Conservation (phyloP, 2,888 invertebrate species). For the Spatulosminthurus flaviceps region DNA sequence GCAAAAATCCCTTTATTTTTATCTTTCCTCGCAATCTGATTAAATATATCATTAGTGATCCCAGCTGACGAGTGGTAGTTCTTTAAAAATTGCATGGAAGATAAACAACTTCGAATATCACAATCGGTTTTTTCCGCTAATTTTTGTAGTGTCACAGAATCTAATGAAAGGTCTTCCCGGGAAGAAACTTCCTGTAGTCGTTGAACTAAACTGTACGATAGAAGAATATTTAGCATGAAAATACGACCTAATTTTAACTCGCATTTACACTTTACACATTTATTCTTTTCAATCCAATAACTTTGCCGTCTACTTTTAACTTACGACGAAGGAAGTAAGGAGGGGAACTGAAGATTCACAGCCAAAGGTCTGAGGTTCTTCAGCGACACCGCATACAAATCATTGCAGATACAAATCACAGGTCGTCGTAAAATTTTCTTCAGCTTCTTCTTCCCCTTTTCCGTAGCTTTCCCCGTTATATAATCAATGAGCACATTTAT, state of each 20-base stretch:
- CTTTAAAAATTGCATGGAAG: constrained; percentile 82
- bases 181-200: constrained; percentile 76
- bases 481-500: constrained; percentile 87
- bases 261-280: too few species aligned
- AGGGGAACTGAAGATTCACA: constrained; percentile 76
- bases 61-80: constrained; percentile 66
- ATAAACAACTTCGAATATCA: constrained; percentile 91
- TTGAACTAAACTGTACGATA: constrained; percentile 68
- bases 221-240: constrained; percentile 16
- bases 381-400: constrained; percentile 87
- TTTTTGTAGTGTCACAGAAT: constrained; percentile 76
- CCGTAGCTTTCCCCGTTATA: constrained; percentile 72
- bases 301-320: too few species aligned
- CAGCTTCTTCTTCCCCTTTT: constrained; percentile 66
- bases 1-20: constrained; percentile 84
- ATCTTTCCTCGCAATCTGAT: constrained; percentile 86
- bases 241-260: too few species aligned
- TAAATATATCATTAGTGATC: constrained; percentile 72
- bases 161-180: constrained; percentile 75
- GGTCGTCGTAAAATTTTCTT: constrained; percentile 81
- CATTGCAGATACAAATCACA: constrained; percentile 97
- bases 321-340: constrained; percentile 67
- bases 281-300: too few species aligned
- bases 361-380: constrained; percentile 81
- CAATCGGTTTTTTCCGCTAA: constrained; percentile 85